Conservation (phyloP, 2,888 invertebrate species). For the Pandemis corylana region DNA sequence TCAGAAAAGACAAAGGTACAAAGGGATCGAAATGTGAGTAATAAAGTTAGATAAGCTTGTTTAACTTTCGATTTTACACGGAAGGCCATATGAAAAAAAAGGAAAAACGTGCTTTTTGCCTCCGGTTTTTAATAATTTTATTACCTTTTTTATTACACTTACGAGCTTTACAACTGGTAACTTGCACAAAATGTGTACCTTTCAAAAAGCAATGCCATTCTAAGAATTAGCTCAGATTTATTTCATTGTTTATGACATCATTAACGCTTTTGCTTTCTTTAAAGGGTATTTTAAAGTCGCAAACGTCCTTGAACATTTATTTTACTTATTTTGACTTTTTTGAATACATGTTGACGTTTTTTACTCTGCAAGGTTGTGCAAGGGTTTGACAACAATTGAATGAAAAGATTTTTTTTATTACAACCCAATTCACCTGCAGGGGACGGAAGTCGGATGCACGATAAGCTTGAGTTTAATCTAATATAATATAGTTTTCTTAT, state of each 20-base stretch:
- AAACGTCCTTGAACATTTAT: constrained; percentile 58
- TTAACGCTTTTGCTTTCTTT: constrained; percentile 42
- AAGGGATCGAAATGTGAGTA: constrained; percentile 16
- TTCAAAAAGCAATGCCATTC: not conserved
- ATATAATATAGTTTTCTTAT: constrained; percentile 49
- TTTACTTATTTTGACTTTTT: constrained; percentile 46
- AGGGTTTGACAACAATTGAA: constrained; percentile 71
- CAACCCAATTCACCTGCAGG: constrained; percentile 69
- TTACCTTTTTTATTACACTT: not conserved
- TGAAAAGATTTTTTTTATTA: constrained; percentile 63
- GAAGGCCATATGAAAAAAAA: constrained; percentile 41
- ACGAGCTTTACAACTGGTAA: constrained; percentile 22
- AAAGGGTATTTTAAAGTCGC: constrained; percentile 58
- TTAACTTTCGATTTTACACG: constrained; percentile 56
- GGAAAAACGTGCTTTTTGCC: constrained; percentile 2
- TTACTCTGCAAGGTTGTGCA: constrained; percentile 45
- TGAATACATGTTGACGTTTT: constrained; percentile 58
- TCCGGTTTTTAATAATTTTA: constrained; percentile 18
- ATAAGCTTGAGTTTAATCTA: constrained; percentile 47
- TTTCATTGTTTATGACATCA: constrained; percentile 37
- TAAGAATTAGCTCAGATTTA: not conserved
- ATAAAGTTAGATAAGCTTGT: constrained; percentile 38
- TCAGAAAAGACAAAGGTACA: constrained; percentile 28
- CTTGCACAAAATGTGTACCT: not conserved
- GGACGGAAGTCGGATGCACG: constrained; percentile 73